These are phyloP conservation scores for Sphinx pinastri DNA, from an alignment of 2,888 invertebrate species.

Conservation along the genomic window DNA sequence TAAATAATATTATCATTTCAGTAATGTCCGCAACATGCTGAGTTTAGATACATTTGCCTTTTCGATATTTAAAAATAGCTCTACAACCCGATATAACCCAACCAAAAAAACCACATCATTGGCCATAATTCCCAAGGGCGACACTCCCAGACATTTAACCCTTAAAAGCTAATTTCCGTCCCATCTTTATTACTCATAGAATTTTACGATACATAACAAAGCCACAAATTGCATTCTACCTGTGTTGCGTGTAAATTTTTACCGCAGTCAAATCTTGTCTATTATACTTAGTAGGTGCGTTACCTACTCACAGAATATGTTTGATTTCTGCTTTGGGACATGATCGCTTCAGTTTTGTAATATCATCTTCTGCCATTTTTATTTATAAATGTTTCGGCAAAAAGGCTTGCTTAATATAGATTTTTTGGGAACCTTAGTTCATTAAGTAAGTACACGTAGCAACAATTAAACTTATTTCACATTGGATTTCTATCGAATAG, in stretches of 20 bases:
- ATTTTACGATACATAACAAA: conserved; percentile 40
- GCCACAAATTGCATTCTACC: conserved; percentile 30
- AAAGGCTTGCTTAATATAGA: too few relatives aligned
- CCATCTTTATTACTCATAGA: conserved; percentile 37
- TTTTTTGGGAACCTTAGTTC: too few relatives aligned
- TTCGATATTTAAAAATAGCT: neutral
- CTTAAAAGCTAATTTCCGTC: conserved; percentile 11
- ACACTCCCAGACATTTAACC: conserved; percentile 18
- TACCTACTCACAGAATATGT: too few relatives aligned
- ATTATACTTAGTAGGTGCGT: neutral
- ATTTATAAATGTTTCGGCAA: too few relatives aligned
- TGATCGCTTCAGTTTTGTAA: too few relatives aligned
- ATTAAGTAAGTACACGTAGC: too few relatives aligned
- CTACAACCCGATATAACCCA: neutral
- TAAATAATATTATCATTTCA: too few relatives aligned
- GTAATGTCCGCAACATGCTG: too few relatives aligned
- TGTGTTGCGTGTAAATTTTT: conserved; percentile 37
- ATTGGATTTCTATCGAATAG: too few relatives aligned
- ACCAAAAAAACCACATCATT: neutral
- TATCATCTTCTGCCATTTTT: too few relatives aligned
- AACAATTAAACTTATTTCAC: too few relatives aligned
- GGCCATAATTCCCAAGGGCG: neutral
- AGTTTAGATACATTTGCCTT: neutral
- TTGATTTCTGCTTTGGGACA: too few relatives aligned
- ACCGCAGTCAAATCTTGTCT: conserved; percentile 36